Evolutionary conservation across 2,797 vertebrate species (phyloP).

Genomic region (Glossophaga mutica): DNA sequence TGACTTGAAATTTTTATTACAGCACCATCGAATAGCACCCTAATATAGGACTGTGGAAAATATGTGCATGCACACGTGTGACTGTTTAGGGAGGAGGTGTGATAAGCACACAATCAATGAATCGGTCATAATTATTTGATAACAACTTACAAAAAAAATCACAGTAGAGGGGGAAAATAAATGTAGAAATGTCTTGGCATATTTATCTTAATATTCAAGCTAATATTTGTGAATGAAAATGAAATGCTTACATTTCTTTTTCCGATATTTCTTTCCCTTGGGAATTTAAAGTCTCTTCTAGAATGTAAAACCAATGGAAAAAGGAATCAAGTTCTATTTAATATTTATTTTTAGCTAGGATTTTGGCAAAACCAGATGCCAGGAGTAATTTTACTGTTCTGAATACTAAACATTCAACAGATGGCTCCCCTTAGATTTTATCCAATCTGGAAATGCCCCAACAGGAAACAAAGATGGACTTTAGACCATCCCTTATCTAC

Average conservation of each 20-base stretch:
- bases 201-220: constrained; percentile 27
- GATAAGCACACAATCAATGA: neutral
- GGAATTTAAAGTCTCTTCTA: neutral
- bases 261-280: neutral
- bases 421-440: constrained; percentile 57
- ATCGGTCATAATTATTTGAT: neutral
- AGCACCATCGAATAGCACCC: neutral
- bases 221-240: constrained; percentile 27
- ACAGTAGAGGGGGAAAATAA: neutral
- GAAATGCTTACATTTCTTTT: neutral
- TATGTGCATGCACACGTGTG: neutral
- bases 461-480: constrained; percentile 50
- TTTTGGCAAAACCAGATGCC: constrained; percentile 62
- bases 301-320: constrained; percentile 24
- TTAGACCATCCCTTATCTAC: constrained; percentile 35
- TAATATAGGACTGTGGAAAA: neutral
- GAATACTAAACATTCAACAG: constrained; percentile 70
- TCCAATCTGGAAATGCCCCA: constrained; percentile 65
- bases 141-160: neutral
- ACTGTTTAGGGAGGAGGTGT: neutral
- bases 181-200: neutral
- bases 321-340: constrained; percentile 40
- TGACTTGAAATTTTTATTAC: neutral
- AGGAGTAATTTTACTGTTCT: constrained; percentile 39
- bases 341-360: constrained; percentile 50